A percentile compares a stretch with the other conserved stretches of the same genome.
Conservation (phyloP, 2,888 invertebrate genomes). For the Lordiphosa fenestrarum region DNA sequence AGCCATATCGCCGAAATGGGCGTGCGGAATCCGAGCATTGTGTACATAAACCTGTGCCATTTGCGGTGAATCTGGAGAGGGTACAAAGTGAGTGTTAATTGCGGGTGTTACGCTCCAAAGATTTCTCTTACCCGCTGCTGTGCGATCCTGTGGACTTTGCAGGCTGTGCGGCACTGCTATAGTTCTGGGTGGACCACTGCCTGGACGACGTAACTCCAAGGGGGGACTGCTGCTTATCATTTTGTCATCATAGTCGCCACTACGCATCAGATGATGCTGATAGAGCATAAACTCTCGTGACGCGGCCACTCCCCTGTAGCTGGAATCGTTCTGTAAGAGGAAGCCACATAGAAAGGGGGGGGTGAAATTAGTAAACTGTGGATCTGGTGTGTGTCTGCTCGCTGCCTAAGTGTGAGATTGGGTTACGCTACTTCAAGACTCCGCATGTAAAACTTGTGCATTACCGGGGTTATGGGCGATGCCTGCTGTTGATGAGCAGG, state of each 20-base stretch:
- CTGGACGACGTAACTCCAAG: constrained; percentile 85
- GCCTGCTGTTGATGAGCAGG: constrained; percentile 92
- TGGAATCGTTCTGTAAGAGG: constrained; percentile 81
- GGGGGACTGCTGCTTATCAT: constrained; percentile 86
- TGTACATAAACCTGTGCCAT: constrained; percentile 85
- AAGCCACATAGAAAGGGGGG: not conserved
- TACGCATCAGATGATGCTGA: constrained; percentile 81
- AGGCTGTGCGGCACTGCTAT: constrained; percentile 85
- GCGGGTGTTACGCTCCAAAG: no score
- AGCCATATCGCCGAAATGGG: constrained; percentile 79
- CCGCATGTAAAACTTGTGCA: constrained; percentile 69
- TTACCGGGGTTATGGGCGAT: constrained; percentile 87
- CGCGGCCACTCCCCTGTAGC: constrained; percentile 78
- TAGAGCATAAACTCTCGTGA: constrained; percentile 77
- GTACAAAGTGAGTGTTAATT: not conserved
- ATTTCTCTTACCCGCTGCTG: constrained; percentile 81
- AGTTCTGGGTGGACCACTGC: constrained; percentile 82
- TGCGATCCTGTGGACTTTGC: constrained; percentile 86
- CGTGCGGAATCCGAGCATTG: constrained; percentile 81
- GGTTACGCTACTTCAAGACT: constrained; percentile 70
- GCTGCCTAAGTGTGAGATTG: constrained; percentile 15
- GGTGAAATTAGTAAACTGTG: constrained; percentile 1
- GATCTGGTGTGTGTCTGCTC: not conserved
- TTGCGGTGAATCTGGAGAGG: constrained; percentile 83
- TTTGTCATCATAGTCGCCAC: constrained; percentile 78